Evolutionary conservation across 2,797 vertebrate genomes (phyloP).

Genomic region (Myotis myotis): DNA sequence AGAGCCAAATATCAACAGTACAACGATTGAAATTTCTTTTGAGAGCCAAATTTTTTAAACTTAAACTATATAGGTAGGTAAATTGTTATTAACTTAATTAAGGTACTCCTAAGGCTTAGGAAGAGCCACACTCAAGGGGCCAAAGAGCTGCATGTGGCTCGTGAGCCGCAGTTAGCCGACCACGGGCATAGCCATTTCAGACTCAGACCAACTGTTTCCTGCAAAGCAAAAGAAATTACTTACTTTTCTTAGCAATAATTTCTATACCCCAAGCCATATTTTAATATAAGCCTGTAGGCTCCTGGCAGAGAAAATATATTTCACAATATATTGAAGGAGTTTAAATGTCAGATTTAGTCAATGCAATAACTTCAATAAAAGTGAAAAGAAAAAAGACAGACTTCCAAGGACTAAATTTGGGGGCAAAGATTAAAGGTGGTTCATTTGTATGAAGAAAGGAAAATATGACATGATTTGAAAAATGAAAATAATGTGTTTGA

Average conservation of each 20-base stretch:
- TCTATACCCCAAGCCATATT: conserved; percentile 42
- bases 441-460: neutral
- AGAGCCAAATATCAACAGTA: no score
- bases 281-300: conserved; percentile 47
- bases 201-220: conserved; percentile 39
- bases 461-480: neutral
- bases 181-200: neutral
- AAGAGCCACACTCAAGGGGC: no score
- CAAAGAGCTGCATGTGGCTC: no score
- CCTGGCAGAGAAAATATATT: conserved; percentile 30
- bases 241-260: conserved; percentile 49
- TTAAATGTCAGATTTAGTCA: conserved; percentile 65
- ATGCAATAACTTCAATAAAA: conserved; percentile 53
- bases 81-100: no score
- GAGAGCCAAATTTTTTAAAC: no score
- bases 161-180: no score
- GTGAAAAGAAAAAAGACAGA: neutral
- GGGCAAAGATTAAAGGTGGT: conserved; percentile 43
- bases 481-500: conserved; percentile 41
- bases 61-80: no score
- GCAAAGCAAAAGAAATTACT: conserved; percentile 53
- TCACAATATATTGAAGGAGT: neutral
- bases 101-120: no score
- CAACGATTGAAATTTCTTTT: no score
- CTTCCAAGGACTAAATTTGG: conserved; percentile 41